Evolutionary conservation across 2,797 vertebrate genomes (phyloP).

Genomic region (Anas bahamensis): DNA sequence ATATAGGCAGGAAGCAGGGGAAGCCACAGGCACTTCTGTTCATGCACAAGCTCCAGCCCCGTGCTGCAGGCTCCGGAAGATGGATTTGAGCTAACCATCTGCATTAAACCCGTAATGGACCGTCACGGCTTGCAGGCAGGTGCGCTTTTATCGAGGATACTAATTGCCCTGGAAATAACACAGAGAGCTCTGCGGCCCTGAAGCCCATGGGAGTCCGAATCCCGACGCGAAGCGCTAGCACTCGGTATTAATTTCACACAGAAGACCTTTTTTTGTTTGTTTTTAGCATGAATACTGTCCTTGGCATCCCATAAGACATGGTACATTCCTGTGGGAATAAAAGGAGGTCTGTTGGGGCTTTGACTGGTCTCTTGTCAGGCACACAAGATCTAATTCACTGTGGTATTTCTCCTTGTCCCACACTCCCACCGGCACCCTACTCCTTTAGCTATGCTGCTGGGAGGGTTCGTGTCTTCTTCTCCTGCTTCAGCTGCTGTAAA

Average conservation of each 20-base stretch:
- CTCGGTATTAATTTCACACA: conserved; percentile 15
- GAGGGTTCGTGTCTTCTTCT: not conserved
- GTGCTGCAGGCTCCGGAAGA: not conserved
- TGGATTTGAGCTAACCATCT: not conserved
- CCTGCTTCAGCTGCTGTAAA: not conserved
- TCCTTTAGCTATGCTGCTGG: not conserved
- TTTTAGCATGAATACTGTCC: conserved; percentile 34
- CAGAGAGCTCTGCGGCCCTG: not conserved
- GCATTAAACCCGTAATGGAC: not conserved
- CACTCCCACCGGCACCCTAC: not conserved
- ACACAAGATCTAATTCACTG: conserved; percentile 50
- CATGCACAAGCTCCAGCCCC: not conserved
- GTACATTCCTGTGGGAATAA: conserved; percentile 11
- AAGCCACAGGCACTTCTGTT: conserved; percentile 13
- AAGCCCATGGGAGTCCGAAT: not conserved
- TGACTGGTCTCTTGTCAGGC: conserved; percentile 43
- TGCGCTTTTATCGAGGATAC: not conserved
- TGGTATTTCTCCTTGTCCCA: not conserved
- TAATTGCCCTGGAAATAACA: not conserved
- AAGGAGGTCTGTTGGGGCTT: conserved; percentile 56
- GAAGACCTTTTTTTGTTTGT: conserved; percentile 41
- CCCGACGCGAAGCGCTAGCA: fast-evolving
- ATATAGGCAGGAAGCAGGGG: not conserved
- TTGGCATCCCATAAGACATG: conserved; percentile 16
- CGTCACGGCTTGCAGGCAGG: not conserved